phyloP scores from a whole-genome alignment of 2,113 vertebrate species.

The Macquaria ambigua region DNA sequence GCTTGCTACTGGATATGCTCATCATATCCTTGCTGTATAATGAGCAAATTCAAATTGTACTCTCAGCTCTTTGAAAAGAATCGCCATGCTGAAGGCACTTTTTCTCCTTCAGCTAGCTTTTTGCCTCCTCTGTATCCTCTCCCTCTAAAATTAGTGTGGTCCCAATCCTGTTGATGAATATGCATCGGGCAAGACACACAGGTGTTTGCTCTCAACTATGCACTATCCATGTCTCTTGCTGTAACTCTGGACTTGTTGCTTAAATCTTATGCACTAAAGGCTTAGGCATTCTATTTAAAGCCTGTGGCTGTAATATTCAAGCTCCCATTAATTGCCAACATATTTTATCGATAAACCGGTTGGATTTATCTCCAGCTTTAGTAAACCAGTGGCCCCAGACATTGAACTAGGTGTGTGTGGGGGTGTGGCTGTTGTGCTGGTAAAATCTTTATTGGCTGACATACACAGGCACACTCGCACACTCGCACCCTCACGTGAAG shows the following conservation, averaged over 20 bases:
- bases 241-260: slow-evolving; percentile 30
- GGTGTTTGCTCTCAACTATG: slow-evolving; percentile 29
- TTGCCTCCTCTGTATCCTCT: neutral
- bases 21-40: slow-evolving; percentile 12
- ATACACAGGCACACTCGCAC: neutral
- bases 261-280: slow-evolving; percentile 1
- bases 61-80: neutral
- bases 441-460: slow-evolving; percentile 43
- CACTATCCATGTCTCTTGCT: neutral
- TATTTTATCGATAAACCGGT: slow-evolving; percentile 20
- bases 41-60: neutral
- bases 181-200: neutral
- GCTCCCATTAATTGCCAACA: slow-evolving; percentile 6
- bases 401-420: neutral
- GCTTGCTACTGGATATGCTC: neutral
- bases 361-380: slow-evolving; percentile 1
- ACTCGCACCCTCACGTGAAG: slow-evolving; percentile 18
- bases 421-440: slow-evolving; percentile 26
- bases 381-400: slow-evolving; percentile 2
- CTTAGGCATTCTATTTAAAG: neutral
- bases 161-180: neutral
- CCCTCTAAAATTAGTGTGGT: neutral
- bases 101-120: neutral
- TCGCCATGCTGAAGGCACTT: neutral
- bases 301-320: slow-evolving; percentile 3